A percentile compares a stretch with the other conserved stretches of the same genome.
phyloP scores from a whole-genome alignment of 2,797 vertebrate species.

The Periparus ater region DNA sequence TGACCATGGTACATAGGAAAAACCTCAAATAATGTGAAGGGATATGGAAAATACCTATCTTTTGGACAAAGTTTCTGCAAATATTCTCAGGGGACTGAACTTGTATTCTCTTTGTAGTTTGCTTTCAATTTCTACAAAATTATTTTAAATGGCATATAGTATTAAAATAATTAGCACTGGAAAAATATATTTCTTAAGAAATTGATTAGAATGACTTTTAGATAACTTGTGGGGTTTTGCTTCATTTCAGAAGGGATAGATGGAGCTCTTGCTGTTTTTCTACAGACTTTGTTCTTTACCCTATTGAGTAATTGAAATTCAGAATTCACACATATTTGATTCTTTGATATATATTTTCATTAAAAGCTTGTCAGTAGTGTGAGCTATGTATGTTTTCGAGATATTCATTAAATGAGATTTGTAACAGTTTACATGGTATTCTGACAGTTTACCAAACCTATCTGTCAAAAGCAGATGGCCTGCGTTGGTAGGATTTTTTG shows the following conservation, averaged over 20 bases:
- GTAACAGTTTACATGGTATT: conserved; percentile 60
- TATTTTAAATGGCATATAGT: background rate
- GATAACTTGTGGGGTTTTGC: background rate
- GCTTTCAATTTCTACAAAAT: background rate
- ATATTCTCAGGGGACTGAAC: background rate
- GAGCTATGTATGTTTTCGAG: conserved; percentile 33
- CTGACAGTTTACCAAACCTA: conserved; percentile 57
- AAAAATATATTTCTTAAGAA: background rate
- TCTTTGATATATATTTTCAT: conserved; percentile 49
- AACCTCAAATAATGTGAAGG: background rate
- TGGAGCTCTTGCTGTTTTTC: conserved; percentile 47
- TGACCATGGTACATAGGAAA: background rate
- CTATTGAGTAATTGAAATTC: conserved; percentile 34
- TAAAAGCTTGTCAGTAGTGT: conserved; percentile 45
- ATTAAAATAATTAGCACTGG: background rate
- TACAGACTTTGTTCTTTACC: conserved; percentile 17
- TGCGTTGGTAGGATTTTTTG: conserved; percentile 32
- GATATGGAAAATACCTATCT: background rate
- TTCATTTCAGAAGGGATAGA: conserved; percentile 25
- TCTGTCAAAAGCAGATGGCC: conserved; percentile 65
- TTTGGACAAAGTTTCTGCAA: background rate
- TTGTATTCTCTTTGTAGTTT: background rate
- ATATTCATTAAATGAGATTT: conserved; percentile 52
- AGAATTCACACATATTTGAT: conserved; percentile 27
- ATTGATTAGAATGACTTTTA: background rate